Conservation (phyloP, 53 echinoderm and acorn worm genomes). For the Echinometra lucunter region DNA sequence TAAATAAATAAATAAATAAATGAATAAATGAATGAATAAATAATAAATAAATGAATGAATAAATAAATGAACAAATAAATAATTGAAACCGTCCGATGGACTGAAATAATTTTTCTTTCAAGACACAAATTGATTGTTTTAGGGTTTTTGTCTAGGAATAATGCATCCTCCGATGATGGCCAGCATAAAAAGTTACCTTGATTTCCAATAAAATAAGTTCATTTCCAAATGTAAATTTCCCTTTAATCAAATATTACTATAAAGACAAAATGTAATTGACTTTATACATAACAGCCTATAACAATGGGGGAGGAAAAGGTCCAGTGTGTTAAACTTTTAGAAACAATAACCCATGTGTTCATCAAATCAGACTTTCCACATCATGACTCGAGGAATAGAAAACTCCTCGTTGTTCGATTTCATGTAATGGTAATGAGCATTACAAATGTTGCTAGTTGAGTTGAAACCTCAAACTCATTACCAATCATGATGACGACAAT, state of each 20-base stretch:
- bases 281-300: no score
- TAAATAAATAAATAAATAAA: no score
- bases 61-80: no score
- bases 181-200: background rate
- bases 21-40: no score
- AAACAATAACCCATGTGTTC: background rate
- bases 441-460: slow-evolving; percentile 30
- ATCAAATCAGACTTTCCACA: background rate
- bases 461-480: background rate
- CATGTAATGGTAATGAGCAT: slow-evolving; percentile 19
- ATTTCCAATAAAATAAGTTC: no score
- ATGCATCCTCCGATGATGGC: background rate
- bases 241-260: no score
- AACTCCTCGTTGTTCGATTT: background rate
- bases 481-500: slow-evolving; percentile 21
- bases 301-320: no score
- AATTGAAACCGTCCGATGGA: background rate
- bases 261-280: no score
- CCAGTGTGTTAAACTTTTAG: no score
- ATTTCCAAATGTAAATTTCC: no score
- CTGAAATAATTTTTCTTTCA: background rate
- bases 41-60: no score
- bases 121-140: background rate
- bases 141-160: no score
- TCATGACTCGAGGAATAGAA: background rate